Conservation (phyloP, 1,140 invertebrate genomes). For the Mercenaria mercenaria region DNA sequence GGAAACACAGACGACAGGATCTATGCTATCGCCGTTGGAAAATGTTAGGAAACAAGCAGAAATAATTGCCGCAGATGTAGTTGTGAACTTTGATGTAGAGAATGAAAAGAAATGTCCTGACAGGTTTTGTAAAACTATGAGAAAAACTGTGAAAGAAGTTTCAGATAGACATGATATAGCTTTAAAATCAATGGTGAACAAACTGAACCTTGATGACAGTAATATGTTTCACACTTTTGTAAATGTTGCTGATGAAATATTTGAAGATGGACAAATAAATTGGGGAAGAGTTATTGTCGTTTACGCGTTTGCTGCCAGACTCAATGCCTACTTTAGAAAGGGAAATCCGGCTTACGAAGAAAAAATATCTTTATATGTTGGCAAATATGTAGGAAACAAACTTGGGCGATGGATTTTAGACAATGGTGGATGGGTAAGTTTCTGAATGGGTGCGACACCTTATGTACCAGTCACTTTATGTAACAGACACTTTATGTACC, state of each 20-base stretch:
- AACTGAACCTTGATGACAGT: slow-evolving; percentile 87
- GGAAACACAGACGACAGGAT: slow-evolving; percentile 75
- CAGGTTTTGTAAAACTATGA: slow-evolving; percentile 83
- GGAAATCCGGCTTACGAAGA: slow-evolving; percentile 83
- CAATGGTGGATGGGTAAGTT: slow-evolving; percentile 87
- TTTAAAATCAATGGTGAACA: slow-evolving; percentile 89
- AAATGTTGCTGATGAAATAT: slow-evolving; percentile 88
- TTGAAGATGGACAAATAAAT: slow-evolving; percentile 87
- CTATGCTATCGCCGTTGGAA: slow-evolving; percentile 76
- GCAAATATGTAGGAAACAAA: slow-evolving; percentile 86
- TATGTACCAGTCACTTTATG: too few species aligned
- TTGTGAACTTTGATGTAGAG: slow-evolving; percentile 74
- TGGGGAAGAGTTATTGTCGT: slow-evolving; percentile 89
- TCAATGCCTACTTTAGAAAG: slow-evolving; percentile 87
- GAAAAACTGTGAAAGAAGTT: slow-evolving; percentile 83
- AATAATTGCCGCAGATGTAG: slow-evolving; percentile 80
- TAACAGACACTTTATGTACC: too few species aligned
- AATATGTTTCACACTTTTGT: slow-evolving; percentile 88
- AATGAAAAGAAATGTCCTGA: slow-evolving; percentile 75
- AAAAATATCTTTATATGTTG: slow-evolving; percentile 85
- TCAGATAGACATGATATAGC: slow-evolving; percentile 88
- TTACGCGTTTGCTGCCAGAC: slow-evolving; percentile 88
- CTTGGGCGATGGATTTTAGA: slow-evolving; percentile 85
- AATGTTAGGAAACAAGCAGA: slow-evolving; percentile 81
- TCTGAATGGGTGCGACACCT: too few species aligned